Base-by-base conservation (phyloP, 2,113 vertebrate species). In the Grus americana region DNA sequence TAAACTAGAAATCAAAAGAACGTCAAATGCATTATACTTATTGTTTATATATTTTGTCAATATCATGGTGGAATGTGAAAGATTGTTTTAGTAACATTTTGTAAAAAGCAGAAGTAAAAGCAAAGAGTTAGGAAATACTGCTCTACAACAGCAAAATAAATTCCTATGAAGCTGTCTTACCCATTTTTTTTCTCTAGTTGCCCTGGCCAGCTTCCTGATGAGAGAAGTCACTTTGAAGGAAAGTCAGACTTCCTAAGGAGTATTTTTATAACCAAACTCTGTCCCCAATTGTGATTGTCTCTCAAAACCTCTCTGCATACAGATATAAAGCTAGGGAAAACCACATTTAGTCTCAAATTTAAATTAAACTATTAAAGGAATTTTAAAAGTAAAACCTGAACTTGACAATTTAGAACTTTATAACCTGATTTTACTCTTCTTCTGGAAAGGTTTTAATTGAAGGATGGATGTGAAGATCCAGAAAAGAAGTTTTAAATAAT, bases 401-500 rank as follows among this genome's bases (percentile, higher is more conserved):
- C 5, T 54, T 59, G 50, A 38, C 1, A 49, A 73, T 68, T 74
- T 42, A 70, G 59, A 54, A 73, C 49, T 90, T 93, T 55, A 67
- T 26, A 83, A 88, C 3, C 8, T 27, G 36, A 44, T 78, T 88
- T 94, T 74, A 83, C 9, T 23, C 11, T 3, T 6, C 52, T 72
- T 87, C 49, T 92, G 49, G 34, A 63, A 87, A 71, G 23, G 9
- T 61, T 79, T 91, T 74, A 75, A 87, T 75, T 79, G 54, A 92
- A 75, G 29, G 26, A 78, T 52, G 50, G 38, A 93, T 72, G 18
- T 27, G 52, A 84, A 67, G 59, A 74, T 88, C 30, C 72, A 92
- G 42, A 94, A 90, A 82, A 89, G 16, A 65, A 52, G 26, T 80
- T 96, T 92, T 47, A 83, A 83, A 78, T 92, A 88, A 94, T 72